Percentiles rank a stretch among this genome's conserved stretches.
Evolutionary conservation across 2,888 invertebrate genomes (phyloP).

Genomic region (Acanthosepion esculentum): DNA sequence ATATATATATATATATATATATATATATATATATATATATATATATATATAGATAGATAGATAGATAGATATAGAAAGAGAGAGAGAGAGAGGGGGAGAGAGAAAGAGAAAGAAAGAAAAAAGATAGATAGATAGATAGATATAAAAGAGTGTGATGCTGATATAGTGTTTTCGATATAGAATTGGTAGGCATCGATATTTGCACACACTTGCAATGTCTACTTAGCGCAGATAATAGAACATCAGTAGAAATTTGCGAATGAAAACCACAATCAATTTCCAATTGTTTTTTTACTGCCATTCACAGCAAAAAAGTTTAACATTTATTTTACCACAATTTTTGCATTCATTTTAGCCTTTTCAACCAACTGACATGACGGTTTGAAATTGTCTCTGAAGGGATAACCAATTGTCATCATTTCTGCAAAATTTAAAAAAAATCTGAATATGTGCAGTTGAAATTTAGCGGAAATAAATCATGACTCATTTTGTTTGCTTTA

Average conservation of each 20-base stretch:
- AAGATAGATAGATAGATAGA: too few relatives aligned
- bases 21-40: too few relatives aligned
- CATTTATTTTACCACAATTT: neutral
- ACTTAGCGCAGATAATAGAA: neutral
- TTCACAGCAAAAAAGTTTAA: neutral
- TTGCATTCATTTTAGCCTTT: neutral
- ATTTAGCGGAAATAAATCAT: neutral
- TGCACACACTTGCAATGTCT: neutral
- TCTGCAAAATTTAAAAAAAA: neutral
- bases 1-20: too few relatives aligned
- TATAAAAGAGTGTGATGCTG: too few relatives aligned
- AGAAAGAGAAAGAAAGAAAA: too few relatives aligned
- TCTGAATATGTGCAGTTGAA: neutral
- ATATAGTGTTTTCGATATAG: too few relatives aligned
- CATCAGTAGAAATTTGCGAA: neutral
- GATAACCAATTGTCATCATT: neutral
- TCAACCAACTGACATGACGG: neutral
- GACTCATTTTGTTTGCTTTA: neutral
- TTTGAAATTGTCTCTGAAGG: neutral
- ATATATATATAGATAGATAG: too few relatives aligned
- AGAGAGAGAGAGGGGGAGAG: too few relatives aligned
- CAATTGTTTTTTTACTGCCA: neutral
- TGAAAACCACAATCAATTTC: neutral
- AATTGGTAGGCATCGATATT: neutral
- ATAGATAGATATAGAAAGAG: too few relatives aligned